A percentile compares a stretch with the other conserved stretches of the same genome.
Conservation (phyloP, 2,888 invertebrate species). For the Coelinius sp. region DNA sequence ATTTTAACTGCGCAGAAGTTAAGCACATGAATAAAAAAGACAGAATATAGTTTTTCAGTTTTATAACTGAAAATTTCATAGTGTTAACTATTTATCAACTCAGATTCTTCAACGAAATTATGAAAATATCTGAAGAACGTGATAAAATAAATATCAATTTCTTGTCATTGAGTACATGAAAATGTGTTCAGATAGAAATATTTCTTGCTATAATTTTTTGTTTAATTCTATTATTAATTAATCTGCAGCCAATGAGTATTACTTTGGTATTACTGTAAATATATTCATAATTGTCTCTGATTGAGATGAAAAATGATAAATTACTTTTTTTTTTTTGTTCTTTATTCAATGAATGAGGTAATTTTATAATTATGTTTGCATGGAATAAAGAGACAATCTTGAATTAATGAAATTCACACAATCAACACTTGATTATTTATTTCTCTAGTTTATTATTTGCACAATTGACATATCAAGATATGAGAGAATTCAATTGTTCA, state of each 20-base stretch:
- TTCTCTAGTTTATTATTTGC: conserved; percentile 34
- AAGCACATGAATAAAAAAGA: conserved; percentile 39
- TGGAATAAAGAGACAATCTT: conserved; percentile 36
- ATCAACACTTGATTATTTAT: conserved; percentile 24
- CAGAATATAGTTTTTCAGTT: conserved; percentile 52
- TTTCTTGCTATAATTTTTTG: neutral
- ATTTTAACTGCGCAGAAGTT: neutral
- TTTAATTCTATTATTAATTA: neutral
- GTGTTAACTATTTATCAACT: conserved; percentile 44
- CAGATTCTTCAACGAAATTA: conserved; percentile 50
- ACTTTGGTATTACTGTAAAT: conserved; percentile 11
- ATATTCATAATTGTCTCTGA: neutral
- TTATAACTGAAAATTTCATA: conserved; percentile 48
- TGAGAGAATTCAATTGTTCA: neutral
- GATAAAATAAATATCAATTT: conserved; percentile 25
- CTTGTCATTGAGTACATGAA: neutral
- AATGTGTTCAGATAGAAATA: neutral
- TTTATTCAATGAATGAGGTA: neutral
- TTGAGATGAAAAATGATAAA: neutral
- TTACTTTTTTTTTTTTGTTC: neutral
- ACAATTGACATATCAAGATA: neutral
- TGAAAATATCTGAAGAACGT: conserved; percentile 25
- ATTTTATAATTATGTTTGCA: neutral
- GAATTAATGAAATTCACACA: conserved; percentile 41
- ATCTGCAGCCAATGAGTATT: conserved; percentile 25